phyloP scores from a whole-genome alignment of 2,113 vertebrate genomes.

The Mystacornis crossleyi region DNA sequence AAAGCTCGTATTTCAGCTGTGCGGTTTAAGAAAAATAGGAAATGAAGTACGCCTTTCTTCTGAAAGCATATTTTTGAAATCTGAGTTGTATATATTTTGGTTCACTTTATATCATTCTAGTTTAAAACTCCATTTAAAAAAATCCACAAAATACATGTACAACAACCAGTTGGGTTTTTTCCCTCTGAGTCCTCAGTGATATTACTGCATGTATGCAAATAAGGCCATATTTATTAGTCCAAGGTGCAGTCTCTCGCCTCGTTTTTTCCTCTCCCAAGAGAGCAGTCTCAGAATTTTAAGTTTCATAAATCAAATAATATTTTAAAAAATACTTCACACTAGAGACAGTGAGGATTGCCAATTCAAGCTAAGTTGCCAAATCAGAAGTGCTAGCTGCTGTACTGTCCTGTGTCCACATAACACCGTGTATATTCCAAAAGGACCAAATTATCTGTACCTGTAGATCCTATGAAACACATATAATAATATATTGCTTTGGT shows the following conservation, averaged over 20 bases:
- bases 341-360: not conserved
- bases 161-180: not conserved
- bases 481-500: not conserved
- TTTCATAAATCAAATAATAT: not conserved
- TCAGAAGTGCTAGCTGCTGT: not conserved
- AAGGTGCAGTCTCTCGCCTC: not conserved
- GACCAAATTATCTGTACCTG: not conserved
- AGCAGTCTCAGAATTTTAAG: not conserved
- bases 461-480: not conserved
- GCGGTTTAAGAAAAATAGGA: not conserved
- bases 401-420: not conserved
- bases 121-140: not conserved
- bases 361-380: not conserved
- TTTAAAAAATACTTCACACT: not conserved
- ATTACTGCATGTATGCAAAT: not conserved
- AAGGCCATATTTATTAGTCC: not conserved
- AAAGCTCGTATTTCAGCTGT: not conserved
- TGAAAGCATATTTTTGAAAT: not conserved
- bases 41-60: not conserved
- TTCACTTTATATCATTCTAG: not conserved
- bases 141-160: not conserved
- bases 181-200: not conserved
- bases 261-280: not conserved
- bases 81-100: not conserved
- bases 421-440: not conserved